These are phyloP conservation scores for Melieria picta DNA, from an alignment of 2,888 invertebrate species.

Conservation along the genomic window DNA sequence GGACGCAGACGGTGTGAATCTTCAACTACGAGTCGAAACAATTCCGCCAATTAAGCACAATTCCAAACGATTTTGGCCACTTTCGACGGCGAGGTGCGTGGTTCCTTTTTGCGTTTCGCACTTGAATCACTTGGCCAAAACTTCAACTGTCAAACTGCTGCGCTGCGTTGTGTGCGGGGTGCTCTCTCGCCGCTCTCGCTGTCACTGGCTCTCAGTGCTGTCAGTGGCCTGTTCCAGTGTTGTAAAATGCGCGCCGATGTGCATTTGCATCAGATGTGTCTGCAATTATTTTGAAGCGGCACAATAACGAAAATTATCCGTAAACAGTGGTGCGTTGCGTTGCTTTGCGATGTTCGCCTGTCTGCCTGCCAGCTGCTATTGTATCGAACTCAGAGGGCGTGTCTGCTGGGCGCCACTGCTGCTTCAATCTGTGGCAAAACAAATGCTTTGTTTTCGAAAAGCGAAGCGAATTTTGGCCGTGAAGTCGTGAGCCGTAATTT, in stretches of 20 bases:
- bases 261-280: no score
- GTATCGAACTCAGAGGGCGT: no score
- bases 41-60: slow-evolving; percentile 1
- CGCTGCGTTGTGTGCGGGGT: neutral
- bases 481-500: no score
- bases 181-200: slow-evolving; percentile 26
- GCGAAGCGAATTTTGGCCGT: no score
- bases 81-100: slow-evolving; percentile 5
- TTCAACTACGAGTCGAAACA: slow-evolving; percentile 4
- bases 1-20: neutral
- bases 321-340: neutral
- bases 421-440: no score
- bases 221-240: slow-evolving; percentile 35
- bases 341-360: neutral
- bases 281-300: no score
- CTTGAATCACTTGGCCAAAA: neutral
- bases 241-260: slow-evolving; percentile 33
- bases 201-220: slow-evolving; percentile 18
- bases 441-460: no score
- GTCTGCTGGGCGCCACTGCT: no score
- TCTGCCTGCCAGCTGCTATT: no score
- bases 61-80: neutral
- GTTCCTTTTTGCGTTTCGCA: slow-evolving; percentile 5
- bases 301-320: no score
- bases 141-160: neutral